phyloP scores from a whole-genome alignment of 1,140 invertebrate genomes.

The Aricia agestis region DNA sequence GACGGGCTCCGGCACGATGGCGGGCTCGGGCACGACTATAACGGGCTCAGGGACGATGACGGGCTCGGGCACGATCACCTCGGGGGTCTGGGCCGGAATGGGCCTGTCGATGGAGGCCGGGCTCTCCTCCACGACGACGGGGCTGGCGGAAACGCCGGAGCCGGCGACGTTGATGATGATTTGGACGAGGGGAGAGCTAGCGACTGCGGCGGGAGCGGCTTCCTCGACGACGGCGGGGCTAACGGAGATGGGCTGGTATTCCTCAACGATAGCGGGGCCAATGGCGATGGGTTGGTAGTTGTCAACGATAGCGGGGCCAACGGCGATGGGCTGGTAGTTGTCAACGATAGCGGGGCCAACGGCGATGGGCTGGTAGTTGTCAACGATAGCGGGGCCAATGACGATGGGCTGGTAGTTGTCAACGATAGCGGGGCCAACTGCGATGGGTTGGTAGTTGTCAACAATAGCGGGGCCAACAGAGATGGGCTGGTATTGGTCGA shows the following conservation, averaged over 20 bases:
- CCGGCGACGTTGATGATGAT: conserved; percentile 13
- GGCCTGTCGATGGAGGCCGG: neutral
- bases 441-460: neutral
- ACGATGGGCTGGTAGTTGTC: conserved; percentile 23
- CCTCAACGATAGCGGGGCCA: conserved; percentile 15
- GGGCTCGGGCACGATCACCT: conserved; percentile 8
- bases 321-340: neutral
- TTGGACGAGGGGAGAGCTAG: conserved; percentile 18
- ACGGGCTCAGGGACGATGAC: conserved; percentile 29
- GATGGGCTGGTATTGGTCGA: neutral
- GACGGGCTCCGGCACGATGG: conserved; percentile 23
- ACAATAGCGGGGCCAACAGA: neutral
- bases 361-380: conserved; percentile 25
- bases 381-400: conserved; percentile 29
- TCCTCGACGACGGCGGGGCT: conserved; percentile 14
- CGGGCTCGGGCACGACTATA: conserved; percentile 30
- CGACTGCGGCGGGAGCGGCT: conserved; percentile 28
- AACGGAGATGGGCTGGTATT: conserved; percentile 18
- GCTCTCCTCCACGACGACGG: conserved; percentile 15
- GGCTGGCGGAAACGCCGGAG: neutral
- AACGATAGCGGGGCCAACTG: conserved; percentile 21
- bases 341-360: conserved; percentile 26
- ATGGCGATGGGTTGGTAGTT: neutral
- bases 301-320: neutral
- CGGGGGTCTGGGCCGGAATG: neutral